phyloP scores from a whole-genome alignment of 2,888 invertebrate species.

The Tuberolachnus salignus region DNA sequence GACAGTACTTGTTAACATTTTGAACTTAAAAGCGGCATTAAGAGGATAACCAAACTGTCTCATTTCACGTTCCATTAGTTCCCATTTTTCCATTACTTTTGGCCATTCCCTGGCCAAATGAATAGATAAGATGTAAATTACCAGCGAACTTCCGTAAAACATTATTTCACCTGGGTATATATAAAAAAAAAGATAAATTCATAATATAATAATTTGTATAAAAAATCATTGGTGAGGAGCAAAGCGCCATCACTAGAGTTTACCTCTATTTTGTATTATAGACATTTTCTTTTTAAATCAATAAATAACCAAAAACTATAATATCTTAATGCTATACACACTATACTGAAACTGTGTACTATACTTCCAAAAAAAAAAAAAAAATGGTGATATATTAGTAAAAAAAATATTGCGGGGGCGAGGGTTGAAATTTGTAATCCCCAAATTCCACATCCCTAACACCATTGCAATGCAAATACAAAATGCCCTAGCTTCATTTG shows the following conservation, averaged over 20 bases:
- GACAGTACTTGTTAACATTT: conserved; percentile 61
- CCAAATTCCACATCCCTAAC: too few relatives aligned
- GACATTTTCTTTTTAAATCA: background rate
- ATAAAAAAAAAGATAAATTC: background rate
- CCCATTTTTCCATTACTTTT: conserved; percentile 62
- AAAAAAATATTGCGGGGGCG: too few relatives aligned
- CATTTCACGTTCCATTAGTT: conserved; percentile 61
- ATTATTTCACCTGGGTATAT: conserved; percentile 63
- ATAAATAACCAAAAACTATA: background rate
- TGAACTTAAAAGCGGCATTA: conserved; percentile 61
- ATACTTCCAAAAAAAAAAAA: too few relatives aligned
- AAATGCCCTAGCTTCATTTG: too few relatives aligned
- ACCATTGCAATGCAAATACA: too few relatives aligned
- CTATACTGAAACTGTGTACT: conserved; percentile 7
- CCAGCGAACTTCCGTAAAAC: conserved; percentile 67
- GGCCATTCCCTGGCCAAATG: conserved; percentile 67
- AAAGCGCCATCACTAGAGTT: too few relatives aligned
- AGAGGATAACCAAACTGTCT: conserved; percentile 61
- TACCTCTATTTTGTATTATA: too few relatives aligned
- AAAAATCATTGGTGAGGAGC: too few relatives aligned
- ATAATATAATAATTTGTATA: too few relatives aligned
- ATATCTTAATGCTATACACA: too few relatives aligned
- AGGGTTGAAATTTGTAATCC: too few relatives aligned
- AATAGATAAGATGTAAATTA: conserved; percentile 66
- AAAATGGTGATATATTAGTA: too few relatives aligned